Conservation (phyloP, 2,113 vertebrate genomes). For the Crotalus tigris region DNA sequence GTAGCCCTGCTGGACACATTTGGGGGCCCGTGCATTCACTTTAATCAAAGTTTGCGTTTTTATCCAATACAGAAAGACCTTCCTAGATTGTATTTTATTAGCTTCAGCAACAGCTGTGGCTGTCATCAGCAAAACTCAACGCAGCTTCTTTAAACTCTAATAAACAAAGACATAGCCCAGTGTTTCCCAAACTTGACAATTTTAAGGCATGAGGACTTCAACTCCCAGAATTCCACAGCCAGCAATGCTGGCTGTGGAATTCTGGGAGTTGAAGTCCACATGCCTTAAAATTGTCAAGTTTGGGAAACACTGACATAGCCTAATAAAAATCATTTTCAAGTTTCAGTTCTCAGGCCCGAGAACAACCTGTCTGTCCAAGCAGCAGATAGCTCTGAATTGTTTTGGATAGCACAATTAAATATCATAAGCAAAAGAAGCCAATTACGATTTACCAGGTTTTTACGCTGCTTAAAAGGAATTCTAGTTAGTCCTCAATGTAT, state of each 20-base stretch:
- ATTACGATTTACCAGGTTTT: no score
- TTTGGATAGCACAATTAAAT: not conserved
- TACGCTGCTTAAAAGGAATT: no score
- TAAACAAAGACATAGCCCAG: not conserved
- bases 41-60: not conserved
- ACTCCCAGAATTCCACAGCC: no score
- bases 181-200: no score
- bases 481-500: no score
- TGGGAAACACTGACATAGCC: no score
- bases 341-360: not conserved
- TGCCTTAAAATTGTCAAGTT: no score
- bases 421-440: not conserved
- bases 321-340: not conserved
- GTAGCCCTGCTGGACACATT: fast-evolving
- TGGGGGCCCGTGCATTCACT: not conserved
- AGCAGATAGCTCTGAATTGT: not conserved
- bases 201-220: no score
- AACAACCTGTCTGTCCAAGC: not conserved
- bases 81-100: not conserved
- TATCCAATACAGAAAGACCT: not conserved
- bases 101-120: not conserved
- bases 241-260: no score
- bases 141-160: not conserved
- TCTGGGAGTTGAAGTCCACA: no score
- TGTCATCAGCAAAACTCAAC: not conserved